Evolutionary conservation across 2,888 invertebrate genomes (phyloP), one percentile per base, ranked within the genome.

Genomic region (Heliconius charithonia): DNA sequence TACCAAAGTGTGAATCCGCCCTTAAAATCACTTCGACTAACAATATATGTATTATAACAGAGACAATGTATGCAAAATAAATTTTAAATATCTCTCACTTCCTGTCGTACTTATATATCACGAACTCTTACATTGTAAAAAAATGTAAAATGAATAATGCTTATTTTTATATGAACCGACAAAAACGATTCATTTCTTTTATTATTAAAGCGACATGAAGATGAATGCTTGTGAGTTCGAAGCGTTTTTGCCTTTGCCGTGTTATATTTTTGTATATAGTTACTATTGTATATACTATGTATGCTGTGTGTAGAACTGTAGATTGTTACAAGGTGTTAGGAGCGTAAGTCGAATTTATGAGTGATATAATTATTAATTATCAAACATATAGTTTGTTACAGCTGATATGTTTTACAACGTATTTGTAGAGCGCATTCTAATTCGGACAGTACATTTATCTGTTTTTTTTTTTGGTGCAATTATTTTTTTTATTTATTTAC

Each of bases 211-310:
- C 12, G 12, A 71, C 45, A 66, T 67, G 41, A 29, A 71, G 45
- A 45, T 71, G 67, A 45, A 67, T 74, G 66, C 79, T 78, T 67
- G 67, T 76, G 56, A 75, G 78, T 79, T 78, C 62, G 74, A 83
- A 56, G 51, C 62, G 75, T 67, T 71, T 7, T 37, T 37, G 86
- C 85, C 87, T 90, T 81, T 69, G 81, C 88, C 89, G 89, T 89
- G 85, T 69, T 25, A 69, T 69, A 25, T 41, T 69, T 89, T 88
- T 94, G 93, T 94, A 93, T 89, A 94, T 93, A 93, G 87, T 89
- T 89, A 89, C 85, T 86, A 89, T 86, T 94, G 94, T 94, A 94
- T 93, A 94, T 94, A 94, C 93, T 92, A 88, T 93, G 93, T 93
- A 93, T 93, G 93, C 90, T 89, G 90, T 91, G 90, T 90, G 91